Base-by-base conservation (phyloP, 2,888 invertebrate genomes). In the Hyles lineata region DNA sequence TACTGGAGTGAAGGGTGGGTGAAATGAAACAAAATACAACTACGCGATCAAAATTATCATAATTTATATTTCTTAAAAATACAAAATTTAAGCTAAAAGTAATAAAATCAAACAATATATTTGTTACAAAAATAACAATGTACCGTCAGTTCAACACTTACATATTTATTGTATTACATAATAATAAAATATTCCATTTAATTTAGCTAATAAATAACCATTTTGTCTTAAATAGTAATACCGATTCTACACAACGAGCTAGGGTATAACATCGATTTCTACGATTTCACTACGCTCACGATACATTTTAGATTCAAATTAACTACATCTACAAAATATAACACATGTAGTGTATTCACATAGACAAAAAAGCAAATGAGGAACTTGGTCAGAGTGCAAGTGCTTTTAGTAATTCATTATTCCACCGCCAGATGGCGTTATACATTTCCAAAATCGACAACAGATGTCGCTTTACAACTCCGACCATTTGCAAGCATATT, bases 21-120 rank as follows among this genome's bases (percentile, higher is more conserved):
- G 21, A 75, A 80, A 79, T 78, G 62, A 82, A 82, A 80, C 76
- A 71, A 74, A 63, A 72, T 35, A 70, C 59, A 58, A 50, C 61
- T 70, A 73, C 60, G 50, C 32, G 43, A 62, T 62, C 55, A 73
- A 70, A 29, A 73, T 70, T 52, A 73, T 73, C 8, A 35, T 61
- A 70, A 73, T 70, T 73, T 50, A 60, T 69, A 67, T 19, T 71
- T 70, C 70, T 73, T 73, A 73, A 55, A 73, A 70, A 70, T 73
- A 73, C 60, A 70, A 70, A 63, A 75, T 73, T 72, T 59, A 70
- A 70, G 69, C 69, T 71, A 73, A 67, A 58, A 43, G 60, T 70
- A 70, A 70, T 72, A 70, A 72, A 70, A 72, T 62, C 63, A 72
- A 70, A 70, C 70, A 72, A 69, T 70, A 67, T 43, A 72, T 72